These are phyloP conservation scores for Daboia siamensis DNA, from an alignment of 2,113 vertebrate species.

Conservation along the genomic window DNA sequence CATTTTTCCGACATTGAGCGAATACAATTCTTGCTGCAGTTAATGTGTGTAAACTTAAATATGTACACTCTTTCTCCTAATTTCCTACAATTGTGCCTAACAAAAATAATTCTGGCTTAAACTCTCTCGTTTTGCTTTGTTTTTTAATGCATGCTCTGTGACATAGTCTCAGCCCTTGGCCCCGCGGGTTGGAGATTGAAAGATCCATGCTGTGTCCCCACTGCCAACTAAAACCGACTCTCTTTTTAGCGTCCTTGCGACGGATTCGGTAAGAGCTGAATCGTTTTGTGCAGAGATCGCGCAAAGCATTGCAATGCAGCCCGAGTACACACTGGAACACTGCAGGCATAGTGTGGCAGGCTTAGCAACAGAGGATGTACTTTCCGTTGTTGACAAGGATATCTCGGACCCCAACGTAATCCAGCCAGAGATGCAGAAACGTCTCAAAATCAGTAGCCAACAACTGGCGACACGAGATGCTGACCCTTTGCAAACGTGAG, in stretches of 20 bases:
- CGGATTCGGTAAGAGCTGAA: slow-evolving; percentile 53
- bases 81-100: too few species aligned
- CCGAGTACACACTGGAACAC: slow-evolving; percentile 31
- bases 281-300: slow-evolving; percentile 63
- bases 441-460: slow-evolving; percentile 28
- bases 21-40: too few species aligned
- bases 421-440: slow-evolving; percentile 35
- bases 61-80: too few species aligned
- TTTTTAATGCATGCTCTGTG: background rate
- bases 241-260: slow-evolving; percentile 51
- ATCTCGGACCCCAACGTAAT: slow-evolving; percentile 12
- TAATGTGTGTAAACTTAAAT: too few species aligned
- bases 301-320: slow-evolving; percentile 29
- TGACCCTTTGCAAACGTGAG: slow-evolving; percentile 71
- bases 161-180: background rate
- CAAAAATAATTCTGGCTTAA: too few species aligned
- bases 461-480: slow-evolving; percentile 57
- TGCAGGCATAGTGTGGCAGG: slow-evolving; percentile 45
- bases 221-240: slow-evolving; percentile 3
- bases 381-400: slow-evolving; percentile 36
- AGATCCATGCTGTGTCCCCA: background rate
- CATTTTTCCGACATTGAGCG: too few species aligned
- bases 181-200: background rate
- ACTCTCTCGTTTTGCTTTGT: too few species aligned
- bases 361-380: slow-evolving; percentile 69